Percentiles rank a stretch among this genome's conserved stretches.
These are phyloP conservation scores for Bombyx mandarina DNA, from an alignment of 1,140 invertebrate genomes.

Conservation along the genomic window DNA sequence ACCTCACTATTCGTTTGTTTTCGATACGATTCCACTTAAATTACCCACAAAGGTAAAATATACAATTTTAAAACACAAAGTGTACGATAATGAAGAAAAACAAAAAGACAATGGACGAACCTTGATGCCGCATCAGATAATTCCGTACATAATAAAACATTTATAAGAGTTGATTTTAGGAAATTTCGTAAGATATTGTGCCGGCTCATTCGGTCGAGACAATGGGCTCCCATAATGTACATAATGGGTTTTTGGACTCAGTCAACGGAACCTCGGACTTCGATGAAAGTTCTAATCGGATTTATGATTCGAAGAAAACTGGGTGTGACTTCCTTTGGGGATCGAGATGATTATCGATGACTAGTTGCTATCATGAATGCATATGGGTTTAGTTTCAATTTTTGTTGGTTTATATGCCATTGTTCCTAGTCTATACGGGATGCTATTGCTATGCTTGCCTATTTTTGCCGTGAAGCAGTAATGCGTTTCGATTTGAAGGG, in stretches of 20 bases:
- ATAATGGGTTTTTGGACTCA: slow-evolving; percentile 62
- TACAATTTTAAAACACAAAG: neutral
- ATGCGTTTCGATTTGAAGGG: too few relatives aligned
- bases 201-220: slow-evolving; percentile 56
- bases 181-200: slow-evolving; percentile 65
- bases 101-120: slow-evolving; percentile 50
- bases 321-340: slow-evolving; percentile 41
- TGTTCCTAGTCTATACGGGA: too few relatives aligned
- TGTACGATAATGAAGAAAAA: slow-evolving; percentile 18
- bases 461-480: too few relatives aligned
- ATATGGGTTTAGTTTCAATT: too few relatives aligned
- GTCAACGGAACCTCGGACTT: slow-evolving; percentile 55
- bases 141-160: slow-evolving; percentile 53
- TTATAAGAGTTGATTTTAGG: slow-evolving; percentile 50
- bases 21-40: too few relatives aligned
- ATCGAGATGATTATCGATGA: neutral
- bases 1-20: too few relatives aligned
- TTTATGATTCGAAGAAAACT: slow-evolving; percentile 42
- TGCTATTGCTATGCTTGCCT: too few relatives aligned
- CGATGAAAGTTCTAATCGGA: slow-evolving; percentile 46
- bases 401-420: too few relatives aligned
- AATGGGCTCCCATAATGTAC: slow-evolving; percentile 61
- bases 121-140: slow-evolving; percentile 49
- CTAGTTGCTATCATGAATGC: too few relatives aligned
- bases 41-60: slow-evolving; percentile 43